Conservation (phyloP, 2,113 vertebrate genomes). For the Ciconia stormi region DNA sequence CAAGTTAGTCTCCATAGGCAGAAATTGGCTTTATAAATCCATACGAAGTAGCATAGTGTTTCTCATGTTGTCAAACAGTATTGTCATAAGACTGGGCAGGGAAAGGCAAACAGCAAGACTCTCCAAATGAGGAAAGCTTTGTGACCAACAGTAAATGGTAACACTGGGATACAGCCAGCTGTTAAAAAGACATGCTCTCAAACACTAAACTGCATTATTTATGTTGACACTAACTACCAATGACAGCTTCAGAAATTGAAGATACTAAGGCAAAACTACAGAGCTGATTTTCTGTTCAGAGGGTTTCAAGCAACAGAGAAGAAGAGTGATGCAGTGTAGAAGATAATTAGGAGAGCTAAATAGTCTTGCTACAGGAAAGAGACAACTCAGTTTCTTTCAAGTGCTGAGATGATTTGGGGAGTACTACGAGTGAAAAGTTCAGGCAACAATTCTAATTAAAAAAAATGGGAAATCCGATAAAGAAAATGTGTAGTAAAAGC, state of each 20-base stretch:
- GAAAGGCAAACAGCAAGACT: background rate
- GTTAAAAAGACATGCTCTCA: background rate
- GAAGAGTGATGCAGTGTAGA: background rate
- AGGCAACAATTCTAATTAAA: background rate
- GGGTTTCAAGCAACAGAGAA: background rate
- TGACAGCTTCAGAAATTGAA: background rate
- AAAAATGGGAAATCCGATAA: background rate
- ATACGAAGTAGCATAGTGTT: background rate
- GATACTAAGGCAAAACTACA: background rate
- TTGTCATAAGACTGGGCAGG: background rate
- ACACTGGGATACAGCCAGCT: background rate
- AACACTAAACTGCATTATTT: conserved; percentile 1
- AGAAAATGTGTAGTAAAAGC: background rate
- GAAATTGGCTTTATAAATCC: conserved; percentile 19
- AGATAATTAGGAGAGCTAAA: background rate
- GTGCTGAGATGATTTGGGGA: background rate
- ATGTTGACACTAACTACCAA: background rate
- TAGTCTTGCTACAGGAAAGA: background rate
- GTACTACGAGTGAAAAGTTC: background rate
- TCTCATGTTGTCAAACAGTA: background rate
- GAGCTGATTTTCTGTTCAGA: background rate
- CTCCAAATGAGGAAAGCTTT: background rate
- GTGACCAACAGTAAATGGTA: background rate
- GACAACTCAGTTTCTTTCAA: background rate
- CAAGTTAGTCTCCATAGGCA: background rate